A percentile compares a stretch with the other conserved stretches of the same genome.
phyloP scores from a whole-genome alignment of 2,797 vertebrate genomes.

The Micrastur ruficollis region DNA sequence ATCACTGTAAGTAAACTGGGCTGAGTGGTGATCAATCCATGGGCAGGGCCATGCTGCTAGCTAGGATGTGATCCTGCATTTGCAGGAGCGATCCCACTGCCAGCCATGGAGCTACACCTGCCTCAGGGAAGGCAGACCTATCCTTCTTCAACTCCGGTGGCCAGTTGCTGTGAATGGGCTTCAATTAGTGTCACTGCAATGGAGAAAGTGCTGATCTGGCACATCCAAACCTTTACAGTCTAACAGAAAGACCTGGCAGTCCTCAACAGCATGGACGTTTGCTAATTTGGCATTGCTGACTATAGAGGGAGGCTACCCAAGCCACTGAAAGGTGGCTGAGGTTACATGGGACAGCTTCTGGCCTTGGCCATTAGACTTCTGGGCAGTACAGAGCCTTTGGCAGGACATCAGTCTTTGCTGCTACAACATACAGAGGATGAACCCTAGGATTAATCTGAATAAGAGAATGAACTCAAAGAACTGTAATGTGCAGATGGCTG shows the following conservation, averaged over 20 bases:
- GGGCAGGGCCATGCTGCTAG: neutral
- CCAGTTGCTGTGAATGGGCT: neutral
- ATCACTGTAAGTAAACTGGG: slow-evolving; percentile 81
- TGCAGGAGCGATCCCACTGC: neutral
- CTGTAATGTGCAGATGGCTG: neutral
- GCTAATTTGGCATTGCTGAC: neutral
- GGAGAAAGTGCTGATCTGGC: neutral
- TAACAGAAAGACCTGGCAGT: neutral
- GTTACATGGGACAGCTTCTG: neutral
- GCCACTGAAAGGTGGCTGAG: neutral
- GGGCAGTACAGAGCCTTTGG: neutral
- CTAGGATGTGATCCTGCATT: neutral
- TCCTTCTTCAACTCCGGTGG: neutral
- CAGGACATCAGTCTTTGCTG: neutral
- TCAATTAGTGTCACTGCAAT: neutral
- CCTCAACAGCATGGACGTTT: rapidly evolving
- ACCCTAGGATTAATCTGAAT: neutral
- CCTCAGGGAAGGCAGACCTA: neutral
- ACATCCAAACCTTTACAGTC: neutral
- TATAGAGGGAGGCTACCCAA: neutral
- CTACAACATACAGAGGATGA: neutral
- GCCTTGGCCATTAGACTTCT: neutral
- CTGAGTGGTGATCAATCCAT: neutral
- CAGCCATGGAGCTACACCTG: neutral
- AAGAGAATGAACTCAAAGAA: neutral